These are phyloP conservation scores for Sminthopsis crassicaudata DNA, from an alignment of 2,113 vertebrate genomes.

Conservation along the genomic window DNA sequence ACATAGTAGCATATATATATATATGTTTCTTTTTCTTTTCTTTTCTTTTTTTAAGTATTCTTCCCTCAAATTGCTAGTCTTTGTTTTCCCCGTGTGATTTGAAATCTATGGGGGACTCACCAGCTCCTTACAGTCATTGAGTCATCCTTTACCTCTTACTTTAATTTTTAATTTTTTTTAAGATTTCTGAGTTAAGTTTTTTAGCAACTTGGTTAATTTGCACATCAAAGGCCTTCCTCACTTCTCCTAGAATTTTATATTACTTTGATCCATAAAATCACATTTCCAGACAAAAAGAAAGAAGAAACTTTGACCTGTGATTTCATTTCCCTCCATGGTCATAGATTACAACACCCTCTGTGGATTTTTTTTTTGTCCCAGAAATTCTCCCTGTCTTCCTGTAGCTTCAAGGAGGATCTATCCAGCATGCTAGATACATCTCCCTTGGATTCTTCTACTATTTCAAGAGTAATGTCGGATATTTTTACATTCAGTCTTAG, in stretches of 20 bases:
- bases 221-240: not conserved
- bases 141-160: not conserved
- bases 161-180: not conserved
- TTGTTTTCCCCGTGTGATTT: not conserved
- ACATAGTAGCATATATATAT: not conserved
- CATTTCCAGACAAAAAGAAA: not conserved
- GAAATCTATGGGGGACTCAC: not conserved
- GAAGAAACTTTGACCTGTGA: not conserved
- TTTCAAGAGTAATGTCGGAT: not conserved
- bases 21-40: not conserved
- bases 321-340: not conserved
- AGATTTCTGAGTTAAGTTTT: not conserved
- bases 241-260: not conserved
- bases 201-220: not conserved
- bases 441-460: not conserved
- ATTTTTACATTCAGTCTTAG: not conserved
- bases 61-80: not conserved
- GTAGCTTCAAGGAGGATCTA: not conserved
- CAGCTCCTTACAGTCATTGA: not conserved
- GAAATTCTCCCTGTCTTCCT: not conserved
- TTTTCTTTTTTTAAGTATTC: not conserved
- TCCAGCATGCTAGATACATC: not conserved
- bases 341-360: not conserved
- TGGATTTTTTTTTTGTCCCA: not conserved
- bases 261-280: not conserved